Percentiles rank a stretch among this genome's conserved stretches.
phyloP scores from a whole-genome alignment of 2,797 vertebrate genomes.

The Chaetodon trifasciatus region DNA sequence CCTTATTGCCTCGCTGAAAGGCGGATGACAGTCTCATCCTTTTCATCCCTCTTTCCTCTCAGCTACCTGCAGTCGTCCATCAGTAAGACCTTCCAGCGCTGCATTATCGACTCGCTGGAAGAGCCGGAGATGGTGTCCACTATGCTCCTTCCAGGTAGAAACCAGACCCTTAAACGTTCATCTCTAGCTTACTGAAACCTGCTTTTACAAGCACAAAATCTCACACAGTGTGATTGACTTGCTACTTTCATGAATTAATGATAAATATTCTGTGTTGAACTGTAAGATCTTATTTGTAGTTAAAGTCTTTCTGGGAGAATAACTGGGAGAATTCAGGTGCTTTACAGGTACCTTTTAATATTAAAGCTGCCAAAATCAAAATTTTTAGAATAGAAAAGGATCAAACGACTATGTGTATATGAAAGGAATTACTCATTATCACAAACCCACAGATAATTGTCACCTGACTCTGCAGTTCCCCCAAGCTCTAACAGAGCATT shows the following conservation, averaged over 20 bases:
- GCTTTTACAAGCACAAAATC: background rate
- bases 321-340: background rate
- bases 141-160: constrained; percentile 93
- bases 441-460: background rate
- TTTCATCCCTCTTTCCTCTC: constrained; percentile 36
- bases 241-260: background rate
- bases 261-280: background rate
- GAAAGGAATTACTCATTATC: background rate
- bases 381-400: background rate
- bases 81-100: constrained; percentile 92
- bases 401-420: background rate
- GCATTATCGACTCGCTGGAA: constrained; percentile 89
- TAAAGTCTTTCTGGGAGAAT: background rate
- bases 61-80: constrained; percentile 92
- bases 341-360: background rate
- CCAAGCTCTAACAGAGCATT: background rate
- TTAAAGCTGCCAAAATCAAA: background rate
- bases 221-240: background rate
- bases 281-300: background rate
- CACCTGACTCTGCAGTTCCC: background rate
- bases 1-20: constrained; percentile 8
- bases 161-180: background rate
- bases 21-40: constrained; percentile 17
- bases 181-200: background rate
- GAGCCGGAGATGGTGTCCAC: constrained; percentile 92